phyloP scores from a whole-genome alignment of 2,113 vertebrate species.

The Aleadryas rufinucha region DNA sequence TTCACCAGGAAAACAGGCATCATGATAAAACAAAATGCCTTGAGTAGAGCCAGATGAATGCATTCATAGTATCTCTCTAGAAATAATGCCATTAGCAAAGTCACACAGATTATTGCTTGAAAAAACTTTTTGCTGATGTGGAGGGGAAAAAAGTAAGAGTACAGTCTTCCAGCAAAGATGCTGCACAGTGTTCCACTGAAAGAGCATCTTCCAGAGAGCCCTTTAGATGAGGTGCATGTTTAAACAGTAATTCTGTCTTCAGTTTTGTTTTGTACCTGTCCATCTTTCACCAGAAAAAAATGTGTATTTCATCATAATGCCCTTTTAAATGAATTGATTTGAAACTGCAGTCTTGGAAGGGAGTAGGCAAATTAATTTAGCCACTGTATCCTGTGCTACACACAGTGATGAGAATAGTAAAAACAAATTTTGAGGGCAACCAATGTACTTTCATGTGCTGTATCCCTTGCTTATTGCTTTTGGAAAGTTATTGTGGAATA shows the following conservation, averaged over 20 bases:
- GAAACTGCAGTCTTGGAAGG: not conserved
- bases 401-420: not conserved
- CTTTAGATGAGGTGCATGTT: not conserved
- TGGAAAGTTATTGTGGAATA: not conserved
- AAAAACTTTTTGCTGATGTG: not conserved
- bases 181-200: not conserved
- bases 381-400: not conserved
- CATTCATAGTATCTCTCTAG: not conserved
- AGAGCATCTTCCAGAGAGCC: not conserved
- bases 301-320: not conserved
- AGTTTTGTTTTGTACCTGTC: not conserved
- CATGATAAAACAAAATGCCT: not conserved
- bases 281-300: not conserved
- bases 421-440: not conserved
- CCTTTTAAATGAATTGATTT: not conserved
- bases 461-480: slow-evolving; percentile 6
- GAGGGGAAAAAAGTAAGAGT: not conserved
- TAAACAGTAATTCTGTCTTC: not conserved
- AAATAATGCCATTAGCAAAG: not conserved
- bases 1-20: not conserved
- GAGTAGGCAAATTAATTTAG: not conserved
- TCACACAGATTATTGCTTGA: not conserved
- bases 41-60: not conserved
- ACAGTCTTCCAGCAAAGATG: not conserved
- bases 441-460: not conserved